phyloP scores from a whole-genome alignment of 1,140 invertebrate species.

The Pantala flavescens region DNA sequence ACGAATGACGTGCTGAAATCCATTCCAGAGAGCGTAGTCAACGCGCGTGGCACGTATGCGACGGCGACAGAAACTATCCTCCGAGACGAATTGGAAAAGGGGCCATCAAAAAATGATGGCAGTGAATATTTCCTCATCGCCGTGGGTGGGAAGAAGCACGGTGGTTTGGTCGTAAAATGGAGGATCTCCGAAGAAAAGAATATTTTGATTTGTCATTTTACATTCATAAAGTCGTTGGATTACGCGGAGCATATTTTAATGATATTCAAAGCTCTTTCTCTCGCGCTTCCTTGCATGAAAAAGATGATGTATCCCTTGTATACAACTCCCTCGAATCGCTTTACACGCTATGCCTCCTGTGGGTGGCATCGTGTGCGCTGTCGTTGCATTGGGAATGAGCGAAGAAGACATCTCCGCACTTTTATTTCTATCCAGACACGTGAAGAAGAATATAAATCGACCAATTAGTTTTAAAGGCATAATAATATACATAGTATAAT shows the following conservation, averaged over 20 bases:
- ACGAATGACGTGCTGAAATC: no score
- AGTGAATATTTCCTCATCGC: no score
- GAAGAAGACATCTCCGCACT: neutral
- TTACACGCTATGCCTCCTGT: neutral
- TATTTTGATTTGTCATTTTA: constrained; percentile 1
- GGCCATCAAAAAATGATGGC: no score
- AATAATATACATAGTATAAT: no score
- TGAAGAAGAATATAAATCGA: neutral
- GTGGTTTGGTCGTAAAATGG: no score
- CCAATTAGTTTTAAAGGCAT: no score
- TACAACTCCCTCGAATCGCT: neutral
- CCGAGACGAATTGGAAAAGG: no score
- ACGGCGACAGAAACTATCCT: no score
- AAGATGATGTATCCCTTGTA: neutral
- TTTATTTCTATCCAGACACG: neutral
- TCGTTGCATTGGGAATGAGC: neutral
- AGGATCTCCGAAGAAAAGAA: neutral
- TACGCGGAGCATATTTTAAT: neutral
- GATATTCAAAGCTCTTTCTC: neutral
- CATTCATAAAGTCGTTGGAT: neutral
- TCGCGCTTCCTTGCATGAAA: neutral
- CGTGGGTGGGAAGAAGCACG: no score
- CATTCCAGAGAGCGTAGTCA: no score
- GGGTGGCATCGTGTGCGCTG: neutral
- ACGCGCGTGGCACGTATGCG: no score